Evolutionary conservation across 2,888 invertebrate genomes (phyloP).

Genomic region (Opisthograptis luteolata): DNA sequence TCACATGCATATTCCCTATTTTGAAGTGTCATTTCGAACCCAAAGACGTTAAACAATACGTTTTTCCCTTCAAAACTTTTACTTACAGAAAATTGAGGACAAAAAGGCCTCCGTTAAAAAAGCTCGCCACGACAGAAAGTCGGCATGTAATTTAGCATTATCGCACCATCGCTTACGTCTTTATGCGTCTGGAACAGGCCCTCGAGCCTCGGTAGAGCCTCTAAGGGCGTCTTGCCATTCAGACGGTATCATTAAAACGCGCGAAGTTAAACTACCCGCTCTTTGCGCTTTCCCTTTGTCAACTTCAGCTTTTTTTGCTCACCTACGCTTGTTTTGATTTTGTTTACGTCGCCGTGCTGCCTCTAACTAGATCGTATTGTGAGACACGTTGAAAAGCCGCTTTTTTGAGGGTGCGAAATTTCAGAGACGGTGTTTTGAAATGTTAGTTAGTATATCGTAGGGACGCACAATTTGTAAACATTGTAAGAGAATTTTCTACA

Average conservation of each 20-base stretch:
- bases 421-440: conserved; percentile 5
- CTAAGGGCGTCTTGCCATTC: conserved; percentile 22
- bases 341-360: conserved; percentile 20
- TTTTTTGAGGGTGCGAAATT: conserved; percentile 18
- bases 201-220: conserved; percentile 24
- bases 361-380: conserved; percentile 32
- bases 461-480: conserved; percentile 18
- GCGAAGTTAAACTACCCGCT: conserved; percentile 24
- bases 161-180: conserved; percentile 25
- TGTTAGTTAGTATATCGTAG: conserved; percentile 14
- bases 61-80: conserved; percentile 15
- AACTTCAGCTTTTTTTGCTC: conserved; percentile 27
- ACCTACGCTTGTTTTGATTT: conserved; percentile 33
- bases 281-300: conserved; percentile 27
- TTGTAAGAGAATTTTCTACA: conserved; percentile 17
- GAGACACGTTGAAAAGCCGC: conserved; percentile 10
- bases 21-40: background rate
- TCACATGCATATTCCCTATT: too few species aligned
- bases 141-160: conserved; percentile 24
- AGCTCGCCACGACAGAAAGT: conserved; percentile 20
- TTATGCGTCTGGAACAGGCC: conserved; percentile 14
- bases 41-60: conserved; percentile 5
- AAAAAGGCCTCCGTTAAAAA: conserved; percentile 9
- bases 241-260: conserved; percentile 36
- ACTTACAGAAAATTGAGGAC: conserved; percentile 11